A percentile compares a stretch with the other conserved stretches of the same genome.
These are phyloP conservation scores for Sebastolobus altivelis DNA, from an alignment of 2,797 vertebrate species.

Conservation along the genomic window DNA sequence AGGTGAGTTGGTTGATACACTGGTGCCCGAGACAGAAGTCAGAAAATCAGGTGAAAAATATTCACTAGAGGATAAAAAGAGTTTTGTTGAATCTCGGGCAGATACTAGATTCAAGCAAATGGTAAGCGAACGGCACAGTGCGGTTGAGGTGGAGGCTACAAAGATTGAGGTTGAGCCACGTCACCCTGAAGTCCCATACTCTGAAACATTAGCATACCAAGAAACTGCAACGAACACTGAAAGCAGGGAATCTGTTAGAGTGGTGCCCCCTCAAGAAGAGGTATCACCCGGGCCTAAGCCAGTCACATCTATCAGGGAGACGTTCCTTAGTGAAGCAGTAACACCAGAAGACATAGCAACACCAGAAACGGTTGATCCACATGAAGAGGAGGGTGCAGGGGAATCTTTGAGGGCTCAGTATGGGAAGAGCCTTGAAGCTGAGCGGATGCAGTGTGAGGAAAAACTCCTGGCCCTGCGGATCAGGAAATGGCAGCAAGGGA, in stretches of 20 bases:
- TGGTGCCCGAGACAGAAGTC: conserved; percentile 20
- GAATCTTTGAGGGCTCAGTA: conserved; percentile 73
- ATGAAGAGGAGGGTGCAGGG: conserved; percentile 33
- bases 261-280: conserved; percentile 27
- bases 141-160: conserved; percentile 26
- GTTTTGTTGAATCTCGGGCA: conserved; percentile 34
- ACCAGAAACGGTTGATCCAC: conserved; percentile 21
- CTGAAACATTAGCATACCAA: conserved; percentile 49
- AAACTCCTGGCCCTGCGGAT: conserved; percentile 76
- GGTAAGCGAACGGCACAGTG: conserved; percentile 27
- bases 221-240: conserved; percentile 39
- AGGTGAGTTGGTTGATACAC: conserved; percentile 76
- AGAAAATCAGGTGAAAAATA: neutral
- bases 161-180: conserved; percentile 50
- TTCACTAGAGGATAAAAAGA: conserved; percentile 38
- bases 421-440: conserved; percentile 76
- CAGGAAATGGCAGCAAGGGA: conserved; percentile 80
- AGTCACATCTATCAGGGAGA: conserved; percentile 52
- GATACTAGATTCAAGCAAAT: conserved; percentile 38
- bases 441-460: conserved; percentile 76
- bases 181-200: conserved; percentile 50
- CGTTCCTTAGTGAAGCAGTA: conserved; percentile 47
- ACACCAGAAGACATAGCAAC: conserved; percentile 29
- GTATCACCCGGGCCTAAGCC: conserved; percentile 45
- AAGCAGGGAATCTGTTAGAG: conserved; percentile 34